Conservation (phyloP, 2,113 vertebrate genomes). For the human region DNA sequence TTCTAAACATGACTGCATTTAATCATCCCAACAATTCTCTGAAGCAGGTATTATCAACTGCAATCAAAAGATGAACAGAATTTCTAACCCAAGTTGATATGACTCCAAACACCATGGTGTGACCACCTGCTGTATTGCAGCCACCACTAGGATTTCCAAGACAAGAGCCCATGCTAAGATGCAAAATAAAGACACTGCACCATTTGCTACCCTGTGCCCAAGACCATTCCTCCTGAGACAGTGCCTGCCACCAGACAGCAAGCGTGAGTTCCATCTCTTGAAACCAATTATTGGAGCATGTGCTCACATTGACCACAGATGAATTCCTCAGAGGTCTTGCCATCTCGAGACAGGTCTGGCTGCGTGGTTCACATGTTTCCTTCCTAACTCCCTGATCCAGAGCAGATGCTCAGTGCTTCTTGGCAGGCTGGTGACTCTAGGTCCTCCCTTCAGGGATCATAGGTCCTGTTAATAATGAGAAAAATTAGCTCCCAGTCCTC, state of each 20-base stretch:
- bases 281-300: not conserved
- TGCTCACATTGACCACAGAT: not conserved
- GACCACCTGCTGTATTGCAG: too few species aligned
- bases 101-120: not conserved
- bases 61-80: not conserved
- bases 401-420: not conserved
- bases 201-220: not conserved
- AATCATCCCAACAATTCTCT: not conserved
- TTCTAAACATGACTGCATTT: not conserved
- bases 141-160: not conserved
- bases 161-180: not conserved
- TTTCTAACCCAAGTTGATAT: not conserved
- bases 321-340: not conserved
- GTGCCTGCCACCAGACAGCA: not conserved
- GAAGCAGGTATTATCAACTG: not conserved
- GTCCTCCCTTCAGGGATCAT: not conserved
- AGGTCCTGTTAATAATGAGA: conserved; percentile 7
- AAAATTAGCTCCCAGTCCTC: not conserved
- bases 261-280: not conserved
- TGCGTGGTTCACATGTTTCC: not conserved
- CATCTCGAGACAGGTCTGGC: not conserved
- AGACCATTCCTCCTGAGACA: not conserved
- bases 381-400: not conserved
- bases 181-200: not conserved
- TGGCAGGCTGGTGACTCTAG: not conserved